Percentiles rank a stretch among this genome's conserved stretches.
phyloP scores from a whole-genome alignment of 2,888 invertebrate species.

The Sarcophaga subvicina region DNA sequence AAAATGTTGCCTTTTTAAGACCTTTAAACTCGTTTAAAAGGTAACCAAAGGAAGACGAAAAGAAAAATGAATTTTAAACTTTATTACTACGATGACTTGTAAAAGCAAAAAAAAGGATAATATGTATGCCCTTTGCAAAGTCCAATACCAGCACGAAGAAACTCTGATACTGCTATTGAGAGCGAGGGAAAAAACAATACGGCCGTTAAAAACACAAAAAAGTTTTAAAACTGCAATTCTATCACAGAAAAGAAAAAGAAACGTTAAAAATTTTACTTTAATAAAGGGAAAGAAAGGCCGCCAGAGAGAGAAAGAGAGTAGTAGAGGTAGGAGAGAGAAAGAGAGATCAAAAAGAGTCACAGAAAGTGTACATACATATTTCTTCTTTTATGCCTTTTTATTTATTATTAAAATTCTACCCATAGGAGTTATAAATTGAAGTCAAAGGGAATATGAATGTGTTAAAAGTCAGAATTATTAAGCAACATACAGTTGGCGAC shows the following conservation, averaged over 20 bases:
- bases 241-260: constrained; percentile 24
- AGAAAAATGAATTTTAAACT: no score
- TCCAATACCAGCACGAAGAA: no score
- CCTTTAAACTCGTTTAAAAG: no score
- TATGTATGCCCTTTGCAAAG: no score
- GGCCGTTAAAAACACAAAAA: neutral
- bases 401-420: constrained; percentile 47
- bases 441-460: constrained; percentile 9
- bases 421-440: constrained; percentile 56
- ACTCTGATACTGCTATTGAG: no score
- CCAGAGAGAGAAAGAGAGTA: neutral
- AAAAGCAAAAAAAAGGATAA: no score
- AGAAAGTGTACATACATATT: neutral
- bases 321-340: neutral
- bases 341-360: constrained; percentile 21
- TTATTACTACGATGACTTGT: no score
- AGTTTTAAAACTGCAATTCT: constrained; percentile 39
- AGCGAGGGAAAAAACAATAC: no score
- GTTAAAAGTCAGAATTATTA: neutral
- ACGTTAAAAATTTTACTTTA: neutral
- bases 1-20: no score
- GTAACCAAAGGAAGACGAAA: no score
- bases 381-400: constrained; percentile 13
- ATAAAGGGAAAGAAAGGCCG: neutral
- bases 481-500: constrained; percentile 23